These are phyloP conservation scores for Theocolax elegans DNA, from an alignment of 1,140 invertebrate genomes.

Conservation along the genomic window DNA sequence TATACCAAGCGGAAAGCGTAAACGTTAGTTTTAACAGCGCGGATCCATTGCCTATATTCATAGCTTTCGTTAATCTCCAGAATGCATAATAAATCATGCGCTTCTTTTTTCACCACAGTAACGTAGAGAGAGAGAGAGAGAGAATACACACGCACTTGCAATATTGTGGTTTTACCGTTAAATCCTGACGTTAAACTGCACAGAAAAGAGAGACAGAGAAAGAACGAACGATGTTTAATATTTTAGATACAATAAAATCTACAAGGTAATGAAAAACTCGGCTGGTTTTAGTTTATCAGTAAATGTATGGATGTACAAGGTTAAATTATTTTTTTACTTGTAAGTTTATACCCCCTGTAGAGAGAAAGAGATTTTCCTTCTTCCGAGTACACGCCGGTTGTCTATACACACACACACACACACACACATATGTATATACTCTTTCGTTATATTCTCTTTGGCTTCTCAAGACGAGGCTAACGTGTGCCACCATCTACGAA, in stretches of 20 bases:
- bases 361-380: not conserved
- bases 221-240: not conserved
- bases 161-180: slow-evolving; percentile 2
- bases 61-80: not conserved
- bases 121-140: not conserved
- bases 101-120: not conserved
- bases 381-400: too few relatives aligned
- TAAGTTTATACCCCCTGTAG: not conserved
- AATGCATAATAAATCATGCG: slow-evolving; percentile 5
- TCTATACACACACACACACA: too few relatives aligned
- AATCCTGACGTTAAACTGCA: not conserved
- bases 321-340: slow-evolving; percentile 36
- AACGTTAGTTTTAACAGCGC: not conserved
- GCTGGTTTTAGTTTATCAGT: slow-evolving; percentile 4
- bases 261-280: not conserved
- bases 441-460: not conserved
- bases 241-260: not conserved
- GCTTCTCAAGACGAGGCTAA: not conserved
- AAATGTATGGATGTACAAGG: not conserved
- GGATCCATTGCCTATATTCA: not conserved
- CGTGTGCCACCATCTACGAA: not conserved
- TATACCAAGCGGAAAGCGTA: not conserved
- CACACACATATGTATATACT: too few relatives aligned
- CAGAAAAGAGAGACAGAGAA: too few relatives aligned
- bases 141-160: not conserved